These are phyloP conservation scores for Diadophis punctatus DNA, from an alignment of 2,113 vertebrate species.

Conservation along the genomic window DNA sequence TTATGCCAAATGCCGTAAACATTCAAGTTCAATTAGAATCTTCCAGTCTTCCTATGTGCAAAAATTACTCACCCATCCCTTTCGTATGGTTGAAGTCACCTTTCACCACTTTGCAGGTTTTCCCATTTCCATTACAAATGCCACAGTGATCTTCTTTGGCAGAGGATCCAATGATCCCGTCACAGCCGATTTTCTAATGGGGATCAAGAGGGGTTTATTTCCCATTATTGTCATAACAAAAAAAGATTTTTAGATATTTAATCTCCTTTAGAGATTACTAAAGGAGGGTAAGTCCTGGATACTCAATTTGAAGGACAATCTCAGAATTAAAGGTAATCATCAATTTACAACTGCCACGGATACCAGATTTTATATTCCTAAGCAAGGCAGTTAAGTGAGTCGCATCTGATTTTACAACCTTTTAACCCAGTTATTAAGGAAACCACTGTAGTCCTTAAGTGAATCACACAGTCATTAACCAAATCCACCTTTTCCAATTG, in stretches of 20 bases:
- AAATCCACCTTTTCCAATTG: too few relatives aligned
- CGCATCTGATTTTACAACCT: too few relatives aligned
- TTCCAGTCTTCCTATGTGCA: not conserved
- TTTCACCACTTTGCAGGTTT: slow-evolving; percentile 90
- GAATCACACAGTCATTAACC: too few relatives aligned
- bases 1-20: not conserved
- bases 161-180: slow-evolving; percentile 88
- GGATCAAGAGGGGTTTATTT: slow-evolving; percentile 41
- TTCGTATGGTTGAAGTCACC: slow-evolving; percentile 94
- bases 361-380: too few relatives aligned
- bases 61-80: slow-evolving; percentile 85
- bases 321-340: too few relatives aligned
- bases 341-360: too few relatives aligned
- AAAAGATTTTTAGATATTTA: not conserved
- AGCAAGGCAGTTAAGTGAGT: too few relatives aligned
- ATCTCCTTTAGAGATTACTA: slow-evolving; percentile 7
- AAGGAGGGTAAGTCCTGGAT: not conserved
- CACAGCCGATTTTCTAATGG: slow-evolving; percentile 90
- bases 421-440: too few relatives aligned
- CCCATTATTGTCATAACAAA: slow-evolving; percentile 51
- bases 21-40: not conserved
- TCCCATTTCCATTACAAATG: slow-evolving; percentile 88
- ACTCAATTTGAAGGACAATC: slow-evolving; percentile 17
- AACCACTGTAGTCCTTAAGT: too few relatives aligned
- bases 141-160: slow-evolving; percentile 94